Base-by-base conservation (phyloP, 1,140 invertebrate species). In the Potamilus streckersoni region DNA sequence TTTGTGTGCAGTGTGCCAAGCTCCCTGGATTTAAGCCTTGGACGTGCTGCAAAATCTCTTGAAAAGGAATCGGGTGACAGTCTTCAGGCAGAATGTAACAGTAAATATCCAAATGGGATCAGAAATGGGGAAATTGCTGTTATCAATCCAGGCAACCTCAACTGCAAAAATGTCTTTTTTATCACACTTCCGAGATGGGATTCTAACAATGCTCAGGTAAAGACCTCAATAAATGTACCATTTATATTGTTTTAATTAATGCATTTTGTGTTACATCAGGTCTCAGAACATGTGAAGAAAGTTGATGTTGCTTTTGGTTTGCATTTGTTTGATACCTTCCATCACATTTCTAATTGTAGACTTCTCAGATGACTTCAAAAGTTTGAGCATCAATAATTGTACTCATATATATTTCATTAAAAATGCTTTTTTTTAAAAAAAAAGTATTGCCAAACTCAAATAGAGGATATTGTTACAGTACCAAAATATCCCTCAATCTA, bases 1-100 rank as follows among this genome's bases (percentile, higher is more conserved):
- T 67, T 85, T 31, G 79, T 83, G n/a, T 79, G 77, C 66, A 80
- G 82, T 19, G 65, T 79, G 62, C 65, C 78, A 17, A 19, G 66
- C 6, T 71, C 61, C 19, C 77, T 85, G 61, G 77, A 79, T 57
- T 66, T 85, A 55, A 74, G 66, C 31, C 74, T 70, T 76, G 81
- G 83, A 13, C 70, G 73, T 55, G 80, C 82, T 55, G 72, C 84
- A 14, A 79, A 66, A 8, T 78, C 82, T 4, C 62, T 83, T 23
- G 68, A 81, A 19, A 69, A 73, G 16, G 68, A 31, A n/a, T 79
- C 71, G 5, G 83, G 84, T 11, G 20, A 56, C 16, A 49, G 60
- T 59, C 58, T 83, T 16, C 81, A 83, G 74, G 62, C 67, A n/a
- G 74, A 76, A 15, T 69, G 68, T 56, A 19, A 61, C 31, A 16